Percentiles rank a stretch among this genome's conserved stretches.
Conservation (phyloP, 2,797 vertebrate species). For the Galaxias olidus region DNA sequence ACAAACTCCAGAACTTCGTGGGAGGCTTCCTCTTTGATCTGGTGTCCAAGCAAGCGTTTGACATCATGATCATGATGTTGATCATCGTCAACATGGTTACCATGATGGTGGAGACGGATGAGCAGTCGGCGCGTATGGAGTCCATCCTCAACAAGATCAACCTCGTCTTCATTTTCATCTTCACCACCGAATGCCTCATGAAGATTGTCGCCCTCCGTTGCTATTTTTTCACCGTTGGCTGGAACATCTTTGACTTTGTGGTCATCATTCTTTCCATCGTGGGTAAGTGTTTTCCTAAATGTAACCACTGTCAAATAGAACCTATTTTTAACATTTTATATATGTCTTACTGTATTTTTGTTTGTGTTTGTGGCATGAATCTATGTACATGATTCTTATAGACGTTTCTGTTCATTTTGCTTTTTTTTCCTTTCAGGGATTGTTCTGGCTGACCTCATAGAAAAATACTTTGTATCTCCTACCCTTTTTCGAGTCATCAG, state of each 20-base stretch:
- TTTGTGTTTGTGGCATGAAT: too few species aligned
- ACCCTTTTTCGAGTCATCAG: constrained; percentile 98
- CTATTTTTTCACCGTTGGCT: constrained; percentile 97
- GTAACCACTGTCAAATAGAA: background rate
- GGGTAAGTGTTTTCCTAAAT: constrained; percentile 76
- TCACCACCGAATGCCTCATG: constrained; percentile 91
- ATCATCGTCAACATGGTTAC: constrained; percentile 99
- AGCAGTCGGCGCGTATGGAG: constrained; percentile 88
- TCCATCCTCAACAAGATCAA: constrained; percentile 92
- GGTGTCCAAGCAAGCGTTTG: constrained; percentile 96
- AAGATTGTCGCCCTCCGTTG: constrained; percentile 93
- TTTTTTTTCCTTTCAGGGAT: constrained; percentile 80
- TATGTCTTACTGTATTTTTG: background rate
- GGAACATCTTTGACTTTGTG: constrained; percentile 99
- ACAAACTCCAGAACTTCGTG: constrained; percentile 65
- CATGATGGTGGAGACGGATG: constrained; percentile 99
- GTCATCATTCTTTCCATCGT: constrained; percentile 96
- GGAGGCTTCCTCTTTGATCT: constrained; percentile 95
- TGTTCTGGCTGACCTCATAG: constrained; percentile 96
- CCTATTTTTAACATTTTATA: constrained; percentile 4
- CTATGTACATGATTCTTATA: too few species aligned
- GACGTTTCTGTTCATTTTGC: constrained; percentile 45
- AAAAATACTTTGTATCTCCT: constrained; percentile 98
- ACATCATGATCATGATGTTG: constrained; percentile 98
- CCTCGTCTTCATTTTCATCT: constrained; percentile 92